Evolutionary conservation across 1,140 invertebrate genomes (phyloP).

Genomic region (Caenorhabditis latens): DNA sequence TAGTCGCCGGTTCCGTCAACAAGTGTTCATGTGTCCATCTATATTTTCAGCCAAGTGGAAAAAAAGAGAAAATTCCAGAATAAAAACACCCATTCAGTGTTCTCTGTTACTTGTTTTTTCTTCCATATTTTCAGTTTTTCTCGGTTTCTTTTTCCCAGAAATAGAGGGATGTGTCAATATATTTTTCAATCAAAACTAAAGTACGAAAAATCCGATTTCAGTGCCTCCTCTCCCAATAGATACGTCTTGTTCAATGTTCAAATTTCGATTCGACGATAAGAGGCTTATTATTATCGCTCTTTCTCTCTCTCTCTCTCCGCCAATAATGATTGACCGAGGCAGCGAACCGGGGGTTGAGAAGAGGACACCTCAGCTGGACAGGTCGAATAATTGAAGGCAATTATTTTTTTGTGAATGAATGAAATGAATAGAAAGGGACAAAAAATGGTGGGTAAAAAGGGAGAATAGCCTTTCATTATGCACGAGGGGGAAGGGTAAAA

Average conservation of each 20-base stretch:
- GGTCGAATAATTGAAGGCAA: constrained; percentile 47
- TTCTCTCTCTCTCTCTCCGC: background rate
- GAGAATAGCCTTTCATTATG: constrained; percentile 11
- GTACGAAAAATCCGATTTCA: background rate
- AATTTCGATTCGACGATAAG: constrained; percentile 14
- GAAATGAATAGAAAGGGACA: background rate
- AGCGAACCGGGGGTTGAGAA: background rate
- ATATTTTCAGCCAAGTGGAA: constrained; percentile 23
- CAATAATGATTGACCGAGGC: constrained; percentile 39
- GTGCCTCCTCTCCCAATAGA: background rate
- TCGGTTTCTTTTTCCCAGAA: background rate
- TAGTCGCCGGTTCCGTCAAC: constrained; percentile 35
- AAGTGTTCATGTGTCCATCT: background rate
- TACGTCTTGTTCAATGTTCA: background rate
- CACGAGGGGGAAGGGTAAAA: too few species aligned
- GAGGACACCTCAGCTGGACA: constrained; percentile 1
- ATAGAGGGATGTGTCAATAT: constrained; percentile 7
- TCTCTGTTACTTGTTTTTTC: background rate
- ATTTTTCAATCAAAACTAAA: constrained; percentile 26
- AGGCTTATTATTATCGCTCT: constrained; percentile 18
- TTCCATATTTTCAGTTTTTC: too few species aligned
- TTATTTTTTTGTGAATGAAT: constrained; percentile 32
- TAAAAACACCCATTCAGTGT: constrained; percentile 20
- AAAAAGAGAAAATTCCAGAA: constrained; percentile 4
- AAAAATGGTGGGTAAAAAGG: background rate